A percentile compares a stretch with the other conserved stretches of the same genome.
phyloP scores from a whole-genome alignment of 2,888 invertebrate genomes.

The Alloscopus bannaensis region DNA sequence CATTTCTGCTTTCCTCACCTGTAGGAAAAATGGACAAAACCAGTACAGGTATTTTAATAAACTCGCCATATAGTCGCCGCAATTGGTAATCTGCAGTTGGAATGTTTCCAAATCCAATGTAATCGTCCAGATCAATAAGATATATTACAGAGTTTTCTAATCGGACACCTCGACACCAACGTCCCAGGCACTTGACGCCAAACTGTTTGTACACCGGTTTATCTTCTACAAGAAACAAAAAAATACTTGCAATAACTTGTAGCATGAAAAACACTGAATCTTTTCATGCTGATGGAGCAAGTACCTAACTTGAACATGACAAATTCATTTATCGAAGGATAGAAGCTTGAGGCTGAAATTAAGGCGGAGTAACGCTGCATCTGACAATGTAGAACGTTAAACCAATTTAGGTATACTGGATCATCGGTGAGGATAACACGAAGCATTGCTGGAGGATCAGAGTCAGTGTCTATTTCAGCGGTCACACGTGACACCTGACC shows the following conservation, averaged over 20 bases:
- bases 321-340: slow-evolving; percentile 8
- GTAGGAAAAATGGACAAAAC: not conserved
- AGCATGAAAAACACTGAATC: no score
- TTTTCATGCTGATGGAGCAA: no score
- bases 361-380: not conserved
- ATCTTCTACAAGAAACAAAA: slow-evolving; percentile 3
- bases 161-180: slow-evolving; percentile 36
- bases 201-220: not conserved
- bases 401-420: slow-evolving; percentile 7
- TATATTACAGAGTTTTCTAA: slow-evolving; percentile 2
- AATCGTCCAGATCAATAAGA: slow-evolving; percentile 30
- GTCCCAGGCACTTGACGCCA: slow-evolving; percentile 1
- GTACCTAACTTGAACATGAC: slow-evolving; percentile 25
- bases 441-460: not conserved
- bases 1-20: slow-evolving; percentile 7
- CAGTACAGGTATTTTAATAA: slow-evolving; percentile 28
- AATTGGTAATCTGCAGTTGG: slow-evolving; percentile 4
- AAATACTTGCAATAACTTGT: no score
- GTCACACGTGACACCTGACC: not conserved
- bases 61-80: slow-evolving; percentile 27
- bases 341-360: not conserved
- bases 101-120: not conserved
- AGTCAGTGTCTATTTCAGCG: not conserved
- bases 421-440: not conserved
- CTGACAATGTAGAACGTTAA: slow-evolving; percentile 27